Base-by-base conservation (phyloP, 2,113 vertebrate genomes). In the Pollimyrus isidori region DNA sequence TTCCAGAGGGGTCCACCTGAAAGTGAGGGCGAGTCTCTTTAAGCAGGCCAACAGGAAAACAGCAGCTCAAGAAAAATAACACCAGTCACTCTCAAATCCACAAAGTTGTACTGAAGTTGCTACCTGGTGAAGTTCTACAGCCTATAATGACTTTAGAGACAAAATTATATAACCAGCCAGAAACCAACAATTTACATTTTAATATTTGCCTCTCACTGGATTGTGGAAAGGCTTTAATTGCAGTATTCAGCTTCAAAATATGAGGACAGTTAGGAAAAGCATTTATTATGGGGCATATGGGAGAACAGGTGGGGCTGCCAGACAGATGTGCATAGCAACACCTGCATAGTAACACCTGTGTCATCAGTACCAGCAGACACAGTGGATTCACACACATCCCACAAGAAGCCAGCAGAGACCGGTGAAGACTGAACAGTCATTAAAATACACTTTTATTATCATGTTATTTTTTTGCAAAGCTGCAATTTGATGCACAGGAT, bases 1-100 rank as follows among this genome's bases (percentile, higher is more conserved):
- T 96, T 92, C 96, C 96, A 88, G 96, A 91, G 17, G 97, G 95
- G 95, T 99, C 98, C 91, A 99, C 97, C 98, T 99, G 91, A 6
- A 91, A 89, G 88, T n/a, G 88, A 7, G 86, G 2, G 45, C 19
- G 15, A 76, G 45, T 7, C 39, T n/a, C 30, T 35, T 84, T 84
- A 84, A 48, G 17, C 45, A 21, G 21, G 19, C 5, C 21, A 84
- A 49, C 17, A 48, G 82, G 21, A 48, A 48, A 23, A 84, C 21
- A 6, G 45, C 42, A 9, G 17, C 39, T 46, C 30, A 42, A 19
- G 35, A 7, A 21, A 80, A 80, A 73, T 26, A 30, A 13, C 10
- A 1, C 17, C 5, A 45, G 11, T 35, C n/a, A 73, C 65, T 35
- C 69, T 76, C 26, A 76, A 17, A 76, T 76, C 15, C 69, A 35